A percentile compares a stretch with the other conserved stretches of the same genome.
phyloP scores from a whole-genome alignment of 1,140 invertebrate species.

The Paraescarpia echinospica region DNA sequence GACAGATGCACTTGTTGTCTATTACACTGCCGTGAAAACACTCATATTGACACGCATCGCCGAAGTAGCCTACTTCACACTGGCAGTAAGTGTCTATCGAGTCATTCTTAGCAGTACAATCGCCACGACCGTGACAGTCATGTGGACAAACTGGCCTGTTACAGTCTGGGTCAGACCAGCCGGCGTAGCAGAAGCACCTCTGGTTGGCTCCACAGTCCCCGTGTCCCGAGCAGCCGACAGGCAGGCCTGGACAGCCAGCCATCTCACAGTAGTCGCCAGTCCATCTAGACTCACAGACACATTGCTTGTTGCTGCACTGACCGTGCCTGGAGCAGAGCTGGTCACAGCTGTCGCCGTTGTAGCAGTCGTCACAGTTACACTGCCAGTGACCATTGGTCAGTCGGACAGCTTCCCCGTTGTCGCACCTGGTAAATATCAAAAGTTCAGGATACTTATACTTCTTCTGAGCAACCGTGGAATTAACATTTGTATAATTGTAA shows the following conservation, averaged over 20 bases:
- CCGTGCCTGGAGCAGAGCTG: constrained; percentile 31
- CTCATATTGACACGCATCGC: constrained; percentile 17
- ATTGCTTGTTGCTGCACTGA: constrained; percentile 30
- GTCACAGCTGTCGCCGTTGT: constrained; percentile 36
- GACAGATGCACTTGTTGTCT: constrained; percentile 32
- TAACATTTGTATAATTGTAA: neutral
- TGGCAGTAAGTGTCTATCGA: constrained; percentile 11
- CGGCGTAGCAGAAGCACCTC: constrained; percentile 4
- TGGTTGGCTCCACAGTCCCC: constrained; percentile 26
- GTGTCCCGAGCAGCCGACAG: constrained; percentile 39
- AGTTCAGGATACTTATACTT: neutral
- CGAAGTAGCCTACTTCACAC: constrained; percentile 20
- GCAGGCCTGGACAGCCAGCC: constrained; percentile 38
- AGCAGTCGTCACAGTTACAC: constrained; percentile 38
- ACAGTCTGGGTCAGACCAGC: constrained; percentile 13
- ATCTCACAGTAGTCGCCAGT: constrained; percentile 37
- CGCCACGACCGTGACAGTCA: constrained; percentile 8
- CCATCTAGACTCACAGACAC: constrained; percentile 38
- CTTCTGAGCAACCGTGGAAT: neutral
- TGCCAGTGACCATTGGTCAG: constrained; percentile 32
- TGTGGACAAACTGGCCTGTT: neutral
- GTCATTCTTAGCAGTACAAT: neutral
- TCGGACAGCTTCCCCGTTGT: constrained; percentile 30
- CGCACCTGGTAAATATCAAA: neutral
- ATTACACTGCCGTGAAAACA: constrained; percentile 36